phyloP scores from a whole-genome alignment of 2,888 invertebrate genomes.

The Pachydiplax longipennis region DNA sequence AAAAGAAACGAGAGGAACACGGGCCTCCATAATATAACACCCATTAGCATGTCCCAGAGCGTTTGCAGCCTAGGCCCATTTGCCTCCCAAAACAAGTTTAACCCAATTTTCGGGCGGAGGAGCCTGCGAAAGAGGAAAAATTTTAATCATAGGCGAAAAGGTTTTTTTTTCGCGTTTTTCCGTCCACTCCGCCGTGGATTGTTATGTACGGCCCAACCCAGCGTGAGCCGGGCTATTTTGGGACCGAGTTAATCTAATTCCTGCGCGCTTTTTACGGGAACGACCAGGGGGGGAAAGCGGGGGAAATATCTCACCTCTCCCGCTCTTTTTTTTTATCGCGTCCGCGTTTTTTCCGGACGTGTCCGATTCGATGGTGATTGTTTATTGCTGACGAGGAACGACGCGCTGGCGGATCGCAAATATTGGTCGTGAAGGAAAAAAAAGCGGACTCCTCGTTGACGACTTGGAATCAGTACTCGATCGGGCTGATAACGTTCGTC shows the following conservation, averaged over 20 bases:
- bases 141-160: background rate
- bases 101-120: constrained; percentile 25
- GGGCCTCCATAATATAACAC: constrained; percentile 31
- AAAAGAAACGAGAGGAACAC: background rate
- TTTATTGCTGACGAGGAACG: background rate
- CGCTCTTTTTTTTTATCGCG: background rate
- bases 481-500: background rate
- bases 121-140: background rate
- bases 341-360: background rate
- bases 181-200: background rate
- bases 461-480: background rate
- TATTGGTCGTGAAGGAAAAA: background rate
- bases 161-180: background rate
- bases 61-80: constrained; percentile 3
- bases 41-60: constrained; percentile 34
- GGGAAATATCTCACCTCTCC: background rate
- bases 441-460: background rate
- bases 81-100: constrained; percentile 42
- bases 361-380: background rate
- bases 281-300: background rate
- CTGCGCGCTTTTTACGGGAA: constrained; percentile 1
- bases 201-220: constrained; percentile 22
- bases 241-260: constrained; percentile 39
- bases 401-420: background rate
- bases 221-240: constrained; percentile 18